Conservation (phyloP, 2,888 invertebrate genomes). For the Hypena proboscidalis region DNA sequence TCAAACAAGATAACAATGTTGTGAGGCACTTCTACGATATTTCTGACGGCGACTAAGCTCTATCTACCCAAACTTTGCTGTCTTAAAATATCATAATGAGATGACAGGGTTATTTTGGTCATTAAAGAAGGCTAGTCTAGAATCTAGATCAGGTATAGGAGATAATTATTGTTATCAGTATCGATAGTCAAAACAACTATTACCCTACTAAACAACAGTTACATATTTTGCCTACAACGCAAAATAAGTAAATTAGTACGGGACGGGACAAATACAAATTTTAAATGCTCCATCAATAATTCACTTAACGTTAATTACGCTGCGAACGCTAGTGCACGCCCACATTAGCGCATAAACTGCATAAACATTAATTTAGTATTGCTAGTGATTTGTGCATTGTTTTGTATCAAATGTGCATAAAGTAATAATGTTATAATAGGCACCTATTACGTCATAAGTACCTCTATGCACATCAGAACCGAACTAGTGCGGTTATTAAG, state of each 20-base stretch:
- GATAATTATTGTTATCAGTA: no score
- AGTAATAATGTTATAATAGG: conserved; percentile 14
- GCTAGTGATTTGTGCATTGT: conserved; percentile 34
- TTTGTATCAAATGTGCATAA: conserved; percentile 19
- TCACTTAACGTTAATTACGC: conserved; percentile 37
- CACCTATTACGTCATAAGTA: conserved; percentile 6
- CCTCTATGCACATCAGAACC: conserved; percentile 16
- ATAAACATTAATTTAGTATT: conserved; percentile 25
- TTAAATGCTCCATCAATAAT: conserved; percentile 27
- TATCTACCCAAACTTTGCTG: no score
- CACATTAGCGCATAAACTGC: conserved; percentile 20
- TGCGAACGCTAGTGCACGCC: conserved; percentile 21
- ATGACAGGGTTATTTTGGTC: no score
- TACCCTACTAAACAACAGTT: no score
- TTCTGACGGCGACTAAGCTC: no score
- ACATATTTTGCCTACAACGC: no score
- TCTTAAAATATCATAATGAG: no score
- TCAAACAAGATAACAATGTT: no score
- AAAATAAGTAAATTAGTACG: conserved; percentile 13
- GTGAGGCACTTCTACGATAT: no score
- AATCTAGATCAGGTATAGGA: no score
- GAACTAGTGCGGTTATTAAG: conserved; percentile 28
- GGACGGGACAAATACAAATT: conserved; percentile 14
- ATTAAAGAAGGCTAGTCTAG: no score
- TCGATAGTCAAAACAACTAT: no score